Base-by-base conservation (phyloP, 1,140 invertebrate species). In the Chlorops oryzae region DNA sequence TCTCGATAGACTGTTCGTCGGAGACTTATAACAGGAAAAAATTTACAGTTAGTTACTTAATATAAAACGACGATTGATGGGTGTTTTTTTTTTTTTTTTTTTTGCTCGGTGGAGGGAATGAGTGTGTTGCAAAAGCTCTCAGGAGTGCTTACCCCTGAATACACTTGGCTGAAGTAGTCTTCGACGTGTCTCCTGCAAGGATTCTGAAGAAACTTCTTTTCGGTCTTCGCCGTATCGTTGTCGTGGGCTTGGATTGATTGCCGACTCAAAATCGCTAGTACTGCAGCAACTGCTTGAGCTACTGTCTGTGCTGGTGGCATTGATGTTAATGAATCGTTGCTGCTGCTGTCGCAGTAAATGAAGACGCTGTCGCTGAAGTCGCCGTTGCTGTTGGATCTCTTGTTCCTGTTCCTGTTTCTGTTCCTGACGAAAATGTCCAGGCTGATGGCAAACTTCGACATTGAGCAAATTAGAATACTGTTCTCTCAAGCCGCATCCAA, bases 311-410 rank as follows among this genome's bases (percentile, higher is more conserved):
- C 61, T 66, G 27, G 43, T 49, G 5, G 45, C 46, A 48, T 48
- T 53, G 51, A 43, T 53, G 47, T 21, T 59, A 40, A 40, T 25
- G 12, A 47, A 27, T 21, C 60, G 55, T 40, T 63, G 59, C 28
- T 58, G 55, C 37, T 62, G 63, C 7, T 66, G 64, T 25, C 62
- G 54, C 1, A 61, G 47, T 18, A 47, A 47, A 37, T 47, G 41
- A 25, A 44, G 52, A 3, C 35, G 47, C 18, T 40, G 43, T 17
- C 35, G 40, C 39, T 65, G 60, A 15, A 58, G 51, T 1, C 6
- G 58, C 55, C 51, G 60, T 17, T 48, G 44, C 23, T 23, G 47
- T 23, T 50, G 37, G 34, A 43, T 13, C 2, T 9, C 22, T 38
- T 39, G 32, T 17, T 18, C 5, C 0, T 50, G 25, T 25, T 12